Percentiles rank a stretch among this genome's conserved stretches.
These are phyloP conservation scores for Dipodomys spectabilis DNA, from an alignment of 2,113 vertebrate species.

Conservation along the genomic window DNA sequence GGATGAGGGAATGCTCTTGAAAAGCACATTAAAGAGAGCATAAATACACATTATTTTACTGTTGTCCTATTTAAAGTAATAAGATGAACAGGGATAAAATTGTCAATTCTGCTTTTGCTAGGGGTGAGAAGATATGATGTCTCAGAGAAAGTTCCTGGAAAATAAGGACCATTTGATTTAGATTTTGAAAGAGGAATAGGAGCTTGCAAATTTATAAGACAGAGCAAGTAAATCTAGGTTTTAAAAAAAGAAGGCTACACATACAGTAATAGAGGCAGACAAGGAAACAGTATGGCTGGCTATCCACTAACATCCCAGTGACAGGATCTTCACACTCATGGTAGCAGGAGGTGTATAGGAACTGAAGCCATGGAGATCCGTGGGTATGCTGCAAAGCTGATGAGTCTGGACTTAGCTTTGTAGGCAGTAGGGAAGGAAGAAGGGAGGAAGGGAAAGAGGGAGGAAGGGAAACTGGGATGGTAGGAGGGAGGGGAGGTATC, in stretches of 20 bases:
- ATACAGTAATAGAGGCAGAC: not conserved
- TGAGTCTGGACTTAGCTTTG: not conserved
- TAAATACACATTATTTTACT: not conserved
- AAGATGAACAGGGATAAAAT: not conserved
- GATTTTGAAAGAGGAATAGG: slow-evolving; percentile 17
- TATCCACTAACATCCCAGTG: not conserved
- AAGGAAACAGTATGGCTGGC: not conserved
- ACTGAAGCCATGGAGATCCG: not conserved
- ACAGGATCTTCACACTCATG: not conserved
- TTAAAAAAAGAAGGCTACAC: not conserved
- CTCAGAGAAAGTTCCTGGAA: slow-evolving; percentile 4
- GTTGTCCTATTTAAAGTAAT: not conserved
- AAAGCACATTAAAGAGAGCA: not conserved
- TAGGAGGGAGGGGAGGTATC: no score
- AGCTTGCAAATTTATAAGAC: not conserved
- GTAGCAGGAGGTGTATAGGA: not conserved
- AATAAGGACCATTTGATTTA: slow-evolving; percentile 1
- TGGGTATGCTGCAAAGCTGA: not conserved
- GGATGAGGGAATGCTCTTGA: not conserved
- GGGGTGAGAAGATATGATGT: not conserved
- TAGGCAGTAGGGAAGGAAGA: not conserved
- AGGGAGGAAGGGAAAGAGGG: no score
- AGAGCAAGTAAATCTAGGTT: not conserved
- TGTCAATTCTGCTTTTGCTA: not conserved
- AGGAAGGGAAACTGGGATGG: no score